Conservation (phyloP, 2,113 vertebrate species). For the Syngnathus typhle region DNA sequence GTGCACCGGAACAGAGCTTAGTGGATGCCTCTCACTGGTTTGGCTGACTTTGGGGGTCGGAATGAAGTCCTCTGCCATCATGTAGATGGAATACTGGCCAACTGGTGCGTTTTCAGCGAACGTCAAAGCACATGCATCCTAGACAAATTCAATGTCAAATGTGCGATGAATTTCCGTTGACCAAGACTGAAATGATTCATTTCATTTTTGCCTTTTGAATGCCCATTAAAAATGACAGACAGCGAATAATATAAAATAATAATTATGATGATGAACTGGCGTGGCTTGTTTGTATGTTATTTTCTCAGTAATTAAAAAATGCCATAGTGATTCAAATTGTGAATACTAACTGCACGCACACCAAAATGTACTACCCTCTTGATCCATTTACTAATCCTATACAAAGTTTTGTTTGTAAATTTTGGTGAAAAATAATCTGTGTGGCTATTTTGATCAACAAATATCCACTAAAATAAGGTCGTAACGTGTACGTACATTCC, state of each 20-base stretch:
- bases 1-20: constrained; percentile 62
- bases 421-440: not conserved
- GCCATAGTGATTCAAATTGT: too few relatives aligned
- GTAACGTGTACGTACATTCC: too few relatives aligned
- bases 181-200: not conserved
- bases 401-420: not conserved
- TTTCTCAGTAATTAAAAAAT: too few relatives aligned
- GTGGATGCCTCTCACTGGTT: not conserved
- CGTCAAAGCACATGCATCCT: constrained; percentile 51
- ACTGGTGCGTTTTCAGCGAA: constrained; percentile 51
- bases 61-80: constrained; percentile 64
- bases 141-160: not conserved
- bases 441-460: not conserved
- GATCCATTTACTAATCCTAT: not conserved
- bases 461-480: not conserved
- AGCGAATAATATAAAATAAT: too few relatives aligned
- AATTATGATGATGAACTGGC: too few relatives aligned
- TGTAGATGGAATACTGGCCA: constrained; percentile 57
- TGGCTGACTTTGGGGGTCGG: not conserved
- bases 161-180: not conserved
- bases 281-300: too few relatives aligned
- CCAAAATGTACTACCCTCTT: not conserved
- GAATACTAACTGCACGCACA: too few relatives aligned
- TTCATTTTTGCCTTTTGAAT: too few relatives aligned
- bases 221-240: too few relatives aligned